Evolutionary conservation across 2,888 invertebrate species (phyloP).

Genomic region (Sphaerophoria taeniata): DNA sequence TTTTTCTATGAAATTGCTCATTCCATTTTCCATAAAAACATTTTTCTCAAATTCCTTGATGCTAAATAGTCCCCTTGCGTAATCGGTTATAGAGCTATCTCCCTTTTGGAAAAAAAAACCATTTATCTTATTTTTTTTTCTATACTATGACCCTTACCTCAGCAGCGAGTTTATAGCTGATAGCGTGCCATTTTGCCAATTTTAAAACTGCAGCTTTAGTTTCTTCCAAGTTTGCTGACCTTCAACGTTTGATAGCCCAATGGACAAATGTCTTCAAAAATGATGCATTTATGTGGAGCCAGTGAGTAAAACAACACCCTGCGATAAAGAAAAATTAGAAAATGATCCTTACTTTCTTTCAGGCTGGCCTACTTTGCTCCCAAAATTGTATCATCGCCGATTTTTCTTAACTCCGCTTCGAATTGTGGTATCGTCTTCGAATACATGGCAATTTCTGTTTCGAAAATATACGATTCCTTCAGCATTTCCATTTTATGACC

Average conservation of each 20-base stretch:
- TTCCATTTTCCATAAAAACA: constrained; percentile 41
- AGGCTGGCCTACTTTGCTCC: constrained; percentile 20
- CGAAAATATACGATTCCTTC: constrained; percentile 33
- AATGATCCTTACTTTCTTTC: not conserved
- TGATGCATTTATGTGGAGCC: constrained; percentile 66
- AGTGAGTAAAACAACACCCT: constrained; percentile 38
- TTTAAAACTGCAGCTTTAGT: constrained; percentile 73
- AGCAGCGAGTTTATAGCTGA: constrained; percentile 70
- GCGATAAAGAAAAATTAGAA: not conserved
- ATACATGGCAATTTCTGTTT: constrained; percentile 57
- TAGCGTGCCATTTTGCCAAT: constrained; percentile 77
- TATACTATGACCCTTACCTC: not conserved
- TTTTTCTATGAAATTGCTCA: constrained; percentile 73
- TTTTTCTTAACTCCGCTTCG: constrained; percentile 30
- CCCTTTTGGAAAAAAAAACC: constrained; percentile 9
- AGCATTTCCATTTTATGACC: constrained; percentile 40
- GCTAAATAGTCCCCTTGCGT: not conserved
- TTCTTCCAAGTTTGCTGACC: constrained; percentile 43
- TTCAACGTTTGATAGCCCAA: constrained; percentile 32
- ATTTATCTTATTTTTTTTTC: not conserved
- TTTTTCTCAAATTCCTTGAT: not conserved
- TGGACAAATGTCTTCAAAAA: constrained; percentile 47
- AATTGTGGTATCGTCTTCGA: constrained; percentile 47
- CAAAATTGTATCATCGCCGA: constrained; percentile 45
- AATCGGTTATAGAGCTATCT: constrained; percentile 19